Conservation (phyloP, 64 coral and sea anemone species). For the Actinia equina region DNA sequence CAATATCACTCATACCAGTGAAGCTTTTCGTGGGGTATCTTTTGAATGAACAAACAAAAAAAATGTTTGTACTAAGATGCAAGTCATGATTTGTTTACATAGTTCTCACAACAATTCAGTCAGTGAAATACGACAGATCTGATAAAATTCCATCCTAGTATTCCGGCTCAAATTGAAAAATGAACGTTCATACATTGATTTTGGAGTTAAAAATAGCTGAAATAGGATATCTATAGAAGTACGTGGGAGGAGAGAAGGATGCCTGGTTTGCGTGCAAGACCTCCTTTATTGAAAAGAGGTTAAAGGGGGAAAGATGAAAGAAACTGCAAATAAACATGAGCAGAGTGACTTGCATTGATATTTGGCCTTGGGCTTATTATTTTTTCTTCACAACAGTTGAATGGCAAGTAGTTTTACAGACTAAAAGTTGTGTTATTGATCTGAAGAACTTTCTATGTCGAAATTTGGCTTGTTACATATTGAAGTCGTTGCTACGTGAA, state of each 20-base stretch:
- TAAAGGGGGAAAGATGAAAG: background rate
- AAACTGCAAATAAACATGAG: background rate
- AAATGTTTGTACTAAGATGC: no score
- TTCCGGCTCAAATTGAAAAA: no score
- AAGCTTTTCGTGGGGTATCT: no score
- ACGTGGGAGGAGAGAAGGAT: background rate
- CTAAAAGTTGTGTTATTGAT: background rate
- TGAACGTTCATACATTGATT: background rate
- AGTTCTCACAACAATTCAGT: no score
- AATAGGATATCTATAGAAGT: background rate
- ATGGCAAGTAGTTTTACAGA: background rate
- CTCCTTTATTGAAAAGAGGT: conserved; percentile 1
- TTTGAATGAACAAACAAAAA: no score
- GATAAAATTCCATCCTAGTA: no score
- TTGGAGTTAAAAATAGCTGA: background rate
- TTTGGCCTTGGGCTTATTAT: background rate
- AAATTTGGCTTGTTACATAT: background rate
- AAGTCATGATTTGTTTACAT: no score
- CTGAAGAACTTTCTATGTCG: background rate
- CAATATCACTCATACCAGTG: no score
- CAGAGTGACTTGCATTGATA: background rate
- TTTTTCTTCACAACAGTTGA: background rate
- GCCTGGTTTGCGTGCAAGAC: background rate
- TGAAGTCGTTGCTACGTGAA: no score
- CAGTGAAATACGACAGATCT: no score